A percentile compares a stretch with the other conserved stretches of the same genome.
Evolutionary conservation across 2,797 vertebrate genomes (phyloP).

Genomic region (Chelidonichthys spinosus): DNA sequence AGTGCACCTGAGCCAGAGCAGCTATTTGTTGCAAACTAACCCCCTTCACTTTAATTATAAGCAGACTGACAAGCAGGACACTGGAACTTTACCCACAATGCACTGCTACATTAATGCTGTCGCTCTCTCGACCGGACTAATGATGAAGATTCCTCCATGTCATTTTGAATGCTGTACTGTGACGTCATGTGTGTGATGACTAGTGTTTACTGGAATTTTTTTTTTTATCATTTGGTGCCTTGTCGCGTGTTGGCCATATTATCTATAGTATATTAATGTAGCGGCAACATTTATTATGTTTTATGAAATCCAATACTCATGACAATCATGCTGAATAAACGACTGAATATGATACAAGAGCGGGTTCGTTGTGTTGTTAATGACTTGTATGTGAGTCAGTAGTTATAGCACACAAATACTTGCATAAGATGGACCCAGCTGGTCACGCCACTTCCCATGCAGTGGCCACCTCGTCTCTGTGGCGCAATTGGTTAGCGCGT

Average conservation of each 20-base stretch:
- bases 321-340: conserved; percentile 75
- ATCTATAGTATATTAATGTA: conserved; percentile 51
- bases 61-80: no score
- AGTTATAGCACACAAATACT: background rate
- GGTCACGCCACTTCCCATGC: no score
- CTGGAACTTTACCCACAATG: no score
- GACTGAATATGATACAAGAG: conserved; percentile 22
- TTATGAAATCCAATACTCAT: conserved; percentile 61
- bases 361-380: conserved; percentile 12
- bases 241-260: conserved; percentile 61
- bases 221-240: conserved; percentile 55
- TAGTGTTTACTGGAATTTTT: conserved; percentile 29
- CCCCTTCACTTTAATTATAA: no score
- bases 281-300: conserved; percentile 41
- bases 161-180: conserved; percentile 47
- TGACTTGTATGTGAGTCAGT: background rate
- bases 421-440: background rate
- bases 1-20: no score
- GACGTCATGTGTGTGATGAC: conserved; percentile 15
- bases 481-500: conserved; percentile 4
- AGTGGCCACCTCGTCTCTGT: no score
- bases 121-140: no score
- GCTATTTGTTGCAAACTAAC: no score
- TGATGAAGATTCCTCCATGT: background rate
- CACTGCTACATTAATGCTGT: no score